phyloP scores from a whole-genome alignment of 2,797 vertebrate species.

The Helarctos malayanus region DNA sequence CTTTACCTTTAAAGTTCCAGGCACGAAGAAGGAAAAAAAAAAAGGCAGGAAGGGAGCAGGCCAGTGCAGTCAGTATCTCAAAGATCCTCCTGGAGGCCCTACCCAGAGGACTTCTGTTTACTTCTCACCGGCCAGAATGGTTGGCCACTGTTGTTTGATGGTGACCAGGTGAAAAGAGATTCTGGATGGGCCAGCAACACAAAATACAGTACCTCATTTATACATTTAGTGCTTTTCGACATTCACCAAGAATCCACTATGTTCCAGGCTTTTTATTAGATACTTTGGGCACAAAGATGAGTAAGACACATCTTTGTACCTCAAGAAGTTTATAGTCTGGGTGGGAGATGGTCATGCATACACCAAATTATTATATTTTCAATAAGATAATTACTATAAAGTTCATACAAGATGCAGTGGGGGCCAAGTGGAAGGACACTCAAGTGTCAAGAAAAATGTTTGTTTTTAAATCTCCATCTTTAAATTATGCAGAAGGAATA shows the following conservation, averaged over 20 bases:
- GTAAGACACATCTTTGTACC: background rate
- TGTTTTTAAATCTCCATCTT: slow-evolving; percentile 42
- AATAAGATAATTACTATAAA: background rate
- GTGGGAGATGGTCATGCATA: background rate
- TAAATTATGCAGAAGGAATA: background rate
- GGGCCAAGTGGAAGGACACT: slow-evolving; percentile 22
- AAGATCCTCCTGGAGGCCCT: background rate
- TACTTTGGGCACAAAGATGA: background rate
- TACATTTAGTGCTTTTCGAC: background rate
- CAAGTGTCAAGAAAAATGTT: background rate
- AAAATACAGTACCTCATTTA: background rate
- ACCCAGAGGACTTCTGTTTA: background rate
- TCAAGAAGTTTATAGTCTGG: background rate
- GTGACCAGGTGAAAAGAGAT: background rate
- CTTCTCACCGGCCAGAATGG: background rate
- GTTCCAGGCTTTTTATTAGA: background rate
- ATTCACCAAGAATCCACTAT: background rate
- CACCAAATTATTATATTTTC: background rate
- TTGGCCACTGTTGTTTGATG: background rate
- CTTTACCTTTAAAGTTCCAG: slow-evolving; percentile 6
- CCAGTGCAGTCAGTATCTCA: background rate
- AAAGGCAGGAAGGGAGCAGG: background rate
- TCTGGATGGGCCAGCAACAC: background rate
- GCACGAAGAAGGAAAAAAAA: background rate
- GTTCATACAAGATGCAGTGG: background rate